These are phyloP conservation scores for Cremastinae sp. DNA, from an alignment of 2,888 invertebrate genomes.

Conservation along the genomic window DNA sequence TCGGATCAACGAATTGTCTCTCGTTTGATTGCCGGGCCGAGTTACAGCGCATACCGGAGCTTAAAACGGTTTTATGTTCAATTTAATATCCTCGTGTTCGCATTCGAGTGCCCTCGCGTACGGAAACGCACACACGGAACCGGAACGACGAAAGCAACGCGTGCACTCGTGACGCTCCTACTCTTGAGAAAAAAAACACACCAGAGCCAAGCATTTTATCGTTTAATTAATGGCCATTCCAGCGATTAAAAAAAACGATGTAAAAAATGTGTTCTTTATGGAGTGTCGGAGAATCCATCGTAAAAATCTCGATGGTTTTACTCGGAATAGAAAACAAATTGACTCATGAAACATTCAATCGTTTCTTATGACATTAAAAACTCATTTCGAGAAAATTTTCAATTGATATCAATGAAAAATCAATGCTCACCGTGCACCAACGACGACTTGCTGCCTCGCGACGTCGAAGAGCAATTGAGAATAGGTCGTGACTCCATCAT, in stretches of 20 bases:
- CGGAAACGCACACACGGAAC: too few species aligned
- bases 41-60: too few species aligned
- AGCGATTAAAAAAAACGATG: conserved; percentile 10
- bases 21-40: too few species aligned
- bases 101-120: too few species aligned
- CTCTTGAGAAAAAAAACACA: too few species aligned
- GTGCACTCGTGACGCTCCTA: too few species aligned
- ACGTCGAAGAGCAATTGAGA: conserved; percentile 93
- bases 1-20: too few species aligned
- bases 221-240: conserved; percentile 47
- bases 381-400: not conserved
- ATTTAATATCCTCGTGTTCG: too few species aligned
- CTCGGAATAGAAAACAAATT: not conserved
- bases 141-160: too few species aligned
- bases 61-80: too few species aligned
- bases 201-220: conserved; percentile 55
- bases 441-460: conserved; percentile 91
- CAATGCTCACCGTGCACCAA: conserved; percentile 91
- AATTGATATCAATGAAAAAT: not conserved
- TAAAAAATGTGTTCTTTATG: conserved; percentile 16
- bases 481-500: conserved; percentile 88
- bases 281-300: conserved; percentile 33
- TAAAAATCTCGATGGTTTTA: conserved; percentile 9
- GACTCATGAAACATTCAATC: not conserved
- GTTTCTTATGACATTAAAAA: not conserved